These are phyloP conservation scores for Pseudomyrmex gracilis DNA, from an alignment of 1,140 invertebrate species.

Conservation along the genomic window DNA sequence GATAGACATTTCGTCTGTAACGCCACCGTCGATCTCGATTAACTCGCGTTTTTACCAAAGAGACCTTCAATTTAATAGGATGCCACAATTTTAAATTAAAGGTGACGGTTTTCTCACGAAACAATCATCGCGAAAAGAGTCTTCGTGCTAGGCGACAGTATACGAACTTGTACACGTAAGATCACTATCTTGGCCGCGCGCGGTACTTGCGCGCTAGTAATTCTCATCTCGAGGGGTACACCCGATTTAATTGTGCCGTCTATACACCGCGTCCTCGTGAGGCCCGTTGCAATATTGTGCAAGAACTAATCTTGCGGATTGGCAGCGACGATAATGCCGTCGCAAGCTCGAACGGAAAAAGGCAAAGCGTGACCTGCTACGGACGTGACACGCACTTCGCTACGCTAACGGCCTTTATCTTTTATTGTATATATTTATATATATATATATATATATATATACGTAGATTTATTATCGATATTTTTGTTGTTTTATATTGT, in stretches of 20 bases:
- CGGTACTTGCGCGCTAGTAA: constrained; percentile 61
- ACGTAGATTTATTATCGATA: background rate
- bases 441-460: background rate
- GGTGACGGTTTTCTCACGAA: constrained; percentile 52
- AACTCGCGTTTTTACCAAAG: constrained; percentile 13
- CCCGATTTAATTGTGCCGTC: constrained; percentile 66
- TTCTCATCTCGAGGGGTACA: constrained; percentile 64
- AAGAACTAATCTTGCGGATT: constrained; percentile 71
- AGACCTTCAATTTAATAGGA: constrained; percentile 37
- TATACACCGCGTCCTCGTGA: constrained; percentile 59
- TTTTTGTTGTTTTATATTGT: background rate
- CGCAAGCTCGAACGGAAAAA: constrained; percentile 37
- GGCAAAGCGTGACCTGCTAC: background rate
- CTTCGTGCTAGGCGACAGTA: constrained; percentile 72
- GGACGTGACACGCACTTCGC: background rate
- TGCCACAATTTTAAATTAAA: constrained; percentile 53
- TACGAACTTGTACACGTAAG: constrained; percentile 60
- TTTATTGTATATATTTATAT: background rate
- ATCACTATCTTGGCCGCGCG: constrained; percentile 63
- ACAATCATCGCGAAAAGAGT: constrained; percentile 70
- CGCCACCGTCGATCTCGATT: constrained; percentile 16
- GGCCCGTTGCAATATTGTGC: constrained; percentile 67
- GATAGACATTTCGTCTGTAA: constrained; percentile 3
- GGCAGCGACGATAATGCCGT: constrained; percentile 62
- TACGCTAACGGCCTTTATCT: background rate